Percentiles rank a stretch among this genome's conserved stretches.
Evolutionary conservation across 1,140 invertebrate species (phyloP).

Genomic region (Periplaneta americana): DNA sequence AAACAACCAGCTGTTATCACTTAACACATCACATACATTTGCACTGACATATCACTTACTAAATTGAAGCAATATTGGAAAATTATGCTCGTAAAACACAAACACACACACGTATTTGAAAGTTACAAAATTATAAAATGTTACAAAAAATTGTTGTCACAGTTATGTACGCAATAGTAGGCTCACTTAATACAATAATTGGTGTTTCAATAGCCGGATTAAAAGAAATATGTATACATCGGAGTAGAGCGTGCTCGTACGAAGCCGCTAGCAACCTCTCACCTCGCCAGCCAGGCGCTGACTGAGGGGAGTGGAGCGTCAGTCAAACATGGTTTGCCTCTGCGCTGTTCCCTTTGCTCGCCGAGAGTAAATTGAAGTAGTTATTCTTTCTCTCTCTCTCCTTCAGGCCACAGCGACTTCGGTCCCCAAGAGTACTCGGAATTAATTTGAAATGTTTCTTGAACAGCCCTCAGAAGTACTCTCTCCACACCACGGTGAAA

Average conservation of each 20-base stretch:
- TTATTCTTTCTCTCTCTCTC: too few relatives aligned
- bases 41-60: background rate
- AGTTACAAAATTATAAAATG: background rate
- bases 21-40: background rate
- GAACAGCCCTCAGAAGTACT: too few relatives aligned
- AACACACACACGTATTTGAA: background rate
- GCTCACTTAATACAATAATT: background rate
- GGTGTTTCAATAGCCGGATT: background rate
- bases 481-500: too few relatives aligned
- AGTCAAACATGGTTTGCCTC: too few relatives aligned
- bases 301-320: background rate
- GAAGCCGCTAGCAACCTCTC: background rate
- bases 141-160: background rate
- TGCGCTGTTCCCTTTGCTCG: background rate
- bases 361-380: background rate
- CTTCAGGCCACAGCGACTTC: too few relatives aligned
- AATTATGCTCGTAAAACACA: background rate
- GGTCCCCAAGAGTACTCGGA: too few relatives aligned
- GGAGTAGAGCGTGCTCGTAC: background rate
- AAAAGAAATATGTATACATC: background rate
- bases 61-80: too few relatives aligned
- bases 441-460: too few relatives aligned
- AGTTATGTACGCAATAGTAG: background rate
- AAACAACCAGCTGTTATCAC: too few relatives aligned
- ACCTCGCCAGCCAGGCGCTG: background rate